Percentiles rank a stretch among this genome's conserved stretches.
phyloP scores from a whole-genome alignment of 2,797 vertebrate genomes.

The Thaleichthys pacificus region DNA sequence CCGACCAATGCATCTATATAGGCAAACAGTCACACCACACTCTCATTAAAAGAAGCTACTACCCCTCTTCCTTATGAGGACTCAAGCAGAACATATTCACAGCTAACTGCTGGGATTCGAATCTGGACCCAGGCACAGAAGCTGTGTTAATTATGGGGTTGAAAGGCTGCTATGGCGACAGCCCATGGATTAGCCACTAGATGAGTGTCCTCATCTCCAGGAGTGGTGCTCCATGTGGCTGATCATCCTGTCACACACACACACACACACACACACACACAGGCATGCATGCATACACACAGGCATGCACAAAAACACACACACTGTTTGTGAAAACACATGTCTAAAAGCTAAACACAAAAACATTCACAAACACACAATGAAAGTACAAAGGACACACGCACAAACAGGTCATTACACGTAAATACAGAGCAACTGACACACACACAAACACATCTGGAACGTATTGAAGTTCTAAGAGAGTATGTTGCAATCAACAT shows the following conservation, averaged over 20 bases:
- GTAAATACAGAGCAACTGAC: slow-evolving; percentile 38
- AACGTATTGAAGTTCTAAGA: slow-evolving; percentile 48
- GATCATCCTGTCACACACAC: slow-evolving; percentile 47
- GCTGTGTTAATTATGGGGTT: slow-evolving; percentile 68
- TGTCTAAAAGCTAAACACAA: slow-evolving; percentile 5
- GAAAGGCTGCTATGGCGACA: slow-evolving; percentile 57
- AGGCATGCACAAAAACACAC: slow-evolving; percentile 4
- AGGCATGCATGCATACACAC: not conserved
- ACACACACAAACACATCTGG: slow-evolving; percentile 67
- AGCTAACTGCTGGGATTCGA: not conserved
- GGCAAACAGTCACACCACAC: slow-evolving; percentile 21
- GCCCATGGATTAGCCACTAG: slow-evolving; percentile 68
- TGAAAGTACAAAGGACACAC: not conserved
- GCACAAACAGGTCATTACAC: slow-evolving; percentile 3
- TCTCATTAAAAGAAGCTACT: slow-evolving; percentile 15
- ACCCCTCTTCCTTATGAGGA: not conserved
- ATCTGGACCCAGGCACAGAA: slow-evolving; percentile 31
- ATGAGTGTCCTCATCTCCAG: slow-evolving; percentile 64
- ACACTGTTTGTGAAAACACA: not conserved
- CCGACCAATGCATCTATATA: not conserved
- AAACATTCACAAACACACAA: not conserved
- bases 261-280: slow-evolving; percentile 15
- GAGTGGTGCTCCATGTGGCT: slow-evolving; percentile 66
- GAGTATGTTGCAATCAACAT: slow-evolving; percentile 43
- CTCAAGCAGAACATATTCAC: not conserved